Evolutionary conservation across 2,797 vertebrate species (phyloP).

Genomic region (Manis javanica): DNA sequence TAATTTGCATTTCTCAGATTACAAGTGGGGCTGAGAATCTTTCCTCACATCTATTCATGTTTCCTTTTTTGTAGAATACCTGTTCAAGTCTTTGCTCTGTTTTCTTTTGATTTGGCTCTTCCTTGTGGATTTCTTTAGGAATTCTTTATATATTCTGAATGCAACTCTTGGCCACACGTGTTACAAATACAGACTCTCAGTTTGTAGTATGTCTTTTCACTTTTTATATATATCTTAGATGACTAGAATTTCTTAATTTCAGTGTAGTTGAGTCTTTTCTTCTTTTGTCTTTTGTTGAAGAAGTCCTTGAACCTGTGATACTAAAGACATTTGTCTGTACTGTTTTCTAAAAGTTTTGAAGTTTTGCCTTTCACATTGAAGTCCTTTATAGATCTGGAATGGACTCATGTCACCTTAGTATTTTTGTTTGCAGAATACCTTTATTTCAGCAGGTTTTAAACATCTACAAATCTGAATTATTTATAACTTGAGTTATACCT

Average conservation of each 20-base stretch:
- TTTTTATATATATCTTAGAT: not conserved
- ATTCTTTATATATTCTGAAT: constrained; percentile 35
- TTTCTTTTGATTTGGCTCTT: constrained; percentile 45
- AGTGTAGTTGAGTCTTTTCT: constrained; percentile 35
- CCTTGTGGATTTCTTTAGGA: constrained; percentile 15
- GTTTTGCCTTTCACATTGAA: constrained; percentile 62
- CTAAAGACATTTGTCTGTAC: constrained; percentile 46
- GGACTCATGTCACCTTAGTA: constrained; percentile 38
- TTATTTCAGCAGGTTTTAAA: constrained; percentile 66
- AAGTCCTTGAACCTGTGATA: not conserved
- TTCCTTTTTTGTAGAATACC: constrained; percentile 66
- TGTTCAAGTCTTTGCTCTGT: constrained; percentile 21
- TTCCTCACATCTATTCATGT: constrained; percentile 51
- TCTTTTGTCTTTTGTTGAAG: constrained; percentile 55
- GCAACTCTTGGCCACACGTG: constrained; percentile 4
- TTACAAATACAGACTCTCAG: constrained; percentile 33
- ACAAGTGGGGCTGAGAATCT: constrained; percentile 24
- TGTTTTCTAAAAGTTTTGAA: constrained; percentile 53
- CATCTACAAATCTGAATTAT: constrained; percentile 63
- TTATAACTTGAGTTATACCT: constrained; percentile 68
- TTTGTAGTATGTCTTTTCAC: constrained; percentile 57
- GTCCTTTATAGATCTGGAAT: constrained; percentile 43
- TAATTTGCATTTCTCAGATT: constrained; percentile 79
- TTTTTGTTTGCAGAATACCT: constrained; percentile 59
- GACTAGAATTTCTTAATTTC: constrained; percentile 46